Evolutionary conservation across 2,888 invertebrate species (phyloP).

Genomic region (Automeris io): DNA sequence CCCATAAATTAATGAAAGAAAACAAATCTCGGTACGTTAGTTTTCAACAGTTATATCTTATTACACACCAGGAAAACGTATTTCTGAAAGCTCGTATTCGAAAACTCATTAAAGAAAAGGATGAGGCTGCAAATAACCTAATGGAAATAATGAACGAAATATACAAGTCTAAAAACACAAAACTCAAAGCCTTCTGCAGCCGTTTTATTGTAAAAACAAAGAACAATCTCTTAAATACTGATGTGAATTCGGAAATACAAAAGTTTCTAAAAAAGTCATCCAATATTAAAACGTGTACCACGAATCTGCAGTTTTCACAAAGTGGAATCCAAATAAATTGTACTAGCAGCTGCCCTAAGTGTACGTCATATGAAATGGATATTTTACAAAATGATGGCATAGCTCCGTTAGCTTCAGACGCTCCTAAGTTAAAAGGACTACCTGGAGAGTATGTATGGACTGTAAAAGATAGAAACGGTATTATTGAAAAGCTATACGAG

Average conservation of each 20-base stretch:
- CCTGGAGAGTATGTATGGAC: slow-evolving; percentile 62
- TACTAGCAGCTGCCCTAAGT: slow-evolving; percentile 16
- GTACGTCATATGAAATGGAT: neutral
- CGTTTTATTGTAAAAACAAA: slow-evolving; percentile 48
- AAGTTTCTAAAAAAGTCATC: slow-evolving; percentile 36
- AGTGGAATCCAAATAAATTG: slow-evolving; percentile 7
- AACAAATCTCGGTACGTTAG: slow-evolving; percentile 42
- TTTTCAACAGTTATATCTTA: slow-evolving; percentile 54
- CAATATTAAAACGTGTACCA: slow-evolving; percentile 6
- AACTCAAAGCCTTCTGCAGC: slow-evolving; percentile 50
- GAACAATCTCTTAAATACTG: slow-evolving; percentile 42
- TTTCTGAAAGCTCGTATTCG: slow-evolving; percentile 45
- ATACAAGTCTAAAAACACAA: slow-evolving; percentile 44
- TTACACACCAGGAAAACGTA: slow-evolving; percentile 55
- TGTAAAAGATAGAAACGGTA: slow-evolving; percentile 58
- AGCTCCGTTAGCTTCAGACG: slow-evolving; percentile 27
- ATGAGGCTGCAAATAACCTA: slow-evolving; percentile 44
- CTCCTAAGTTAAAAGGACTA: slow-evolving; percentile 48
- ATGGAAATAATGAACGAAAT: slow-evolving; percentile 47
- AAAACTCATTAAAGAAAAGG: slow-evolving; percentile 46
- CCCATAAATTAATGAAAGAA: slow-evolving; percentile 47
- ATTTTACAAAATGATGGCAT: slow-evolving; percentile 19
- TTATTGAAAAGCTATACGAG: slow-evolving; percentile 62
- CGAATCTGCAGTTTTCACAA: slow-evolving; percentile 13
- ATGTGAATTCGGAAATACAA: slow-evolving; percentile 46